Conservation (phyloP, 2,797 vertebrate genomes). For the Crocidura indochinensis region DNA sequence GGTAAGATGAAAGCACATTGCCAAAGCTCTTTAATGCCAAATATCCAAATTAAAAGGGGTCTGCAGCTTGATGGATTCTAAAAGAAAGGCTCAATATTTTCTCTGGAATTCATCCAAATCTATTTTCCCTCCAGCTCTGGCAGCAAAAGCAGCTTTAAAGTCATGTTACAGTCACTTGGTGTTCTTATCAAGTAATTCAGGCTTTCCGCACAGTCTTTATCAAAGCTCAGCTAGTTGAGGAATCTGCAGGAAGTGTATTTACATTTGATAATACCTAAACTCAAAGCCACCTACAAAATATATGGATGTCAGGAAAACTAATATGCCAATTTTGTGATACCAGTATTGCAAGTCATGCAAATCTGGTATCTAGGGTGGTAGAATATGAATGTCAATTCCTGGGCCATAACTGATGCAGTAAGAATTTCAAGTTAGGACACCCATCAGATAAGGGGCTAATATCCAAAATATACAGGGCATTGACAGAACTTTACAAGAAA, state of each 20-base stretch:
- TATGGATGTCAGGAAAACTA: not conserved
- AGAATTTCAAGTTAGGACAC: not conserved
- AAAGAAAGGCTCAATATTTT: not conserved
- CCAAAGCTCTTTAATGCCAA: slow-evolving; percentile 4
- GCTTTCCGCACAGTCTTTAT: not conserved
- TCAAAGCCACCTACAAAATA: not conserved
- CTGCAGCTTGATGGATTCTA: not conserved
- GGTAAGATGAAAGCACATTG: not conserved
- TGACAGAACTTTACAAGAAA: too few relatives aligned
- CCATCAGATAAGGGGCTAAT: too few relatives aligned
- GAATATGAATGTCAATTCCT: not conserved
- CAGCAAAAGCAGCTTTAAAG: not conserved
- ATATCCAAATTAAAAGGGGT: not conserved
- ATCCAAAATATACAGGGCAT: too few relatives aligned
- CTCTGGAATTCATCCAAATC: not conserved
- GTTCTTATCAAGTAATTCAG: slow-evolving; percentile 27
- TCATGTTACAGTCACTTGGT: not conserved
- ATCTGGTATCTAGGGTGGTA: not conserved
- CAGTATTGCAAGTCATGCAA: not conserved
- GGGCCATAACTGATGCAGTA: not conserved
- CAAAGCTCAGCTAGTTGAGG: slow-evolving; percentile 29
- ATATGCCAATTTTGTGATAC: not conserved
- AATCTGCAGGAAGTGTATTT: slow-evolving; percentile 29
- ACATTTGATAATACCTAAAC: not conserved
- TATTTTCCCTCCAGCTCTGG: not conserved